Base-by-base conservation (phyloP, 2,888 invertebrate species). In the Oithona nana region DNA sequence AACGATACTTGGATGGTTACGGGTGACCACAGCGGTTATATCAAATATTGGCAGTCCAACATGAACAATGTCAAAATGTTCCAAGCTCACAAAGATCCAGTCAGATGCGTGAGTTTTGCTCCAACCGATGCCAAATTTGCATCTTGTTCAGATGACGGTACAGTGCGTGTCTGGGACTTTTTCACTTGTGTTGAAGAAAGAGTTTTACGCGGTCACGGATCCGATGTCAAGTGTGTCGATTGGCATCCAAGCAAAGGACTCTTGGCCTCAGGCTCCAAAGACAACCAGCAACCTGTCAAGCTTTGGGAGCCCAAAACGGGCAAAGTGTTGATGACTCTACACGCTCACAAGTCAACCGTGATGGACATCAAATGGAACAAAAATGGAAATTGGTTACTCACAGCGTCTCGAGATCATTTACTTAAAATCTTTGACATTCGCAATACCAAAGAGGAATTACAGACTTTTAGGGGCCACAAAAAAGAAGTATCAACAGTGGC, bases 61-160 rank as follows among this genome's bases (percentile, higher is more conserved):
- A 99, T 99, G 98, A 99, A 99, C 79, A 98, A 98, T 78, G 98
- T 99, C 64, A 97, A 98, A 81, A 97, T 98, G 94, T 99, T 93
- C 79, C 97, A 97, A 77, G 98, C 97, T 64, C 98, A 99, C 76
- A 97, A 98, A 82, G 98, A 99, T 80, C 90, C 98, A 67, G 86
- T 99, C 69, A 83, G 98, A 75, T 95, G 95, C 77, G 86, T 98
- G 80, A 88, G 88, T 89, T 99, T 99, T 81, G 92, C 95, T 79
- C 97, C 98, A 63, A 88, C 88, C 73, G 98, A 99, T 80, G 83
- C 84, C 72, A 99, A 99, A 79, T 90, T 98, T 79, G 95, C 92
- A 29, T 93, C 97, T 64, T 97, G 97, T 78, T 97, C 97, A 65
- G 98, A 99, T 76, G 98, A 99, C 76, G 97, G 97, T 68, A 98